Base-by-base conservation (phyloP, 2,113 vertebrate genomes). In the Clarias magur region DNA sequence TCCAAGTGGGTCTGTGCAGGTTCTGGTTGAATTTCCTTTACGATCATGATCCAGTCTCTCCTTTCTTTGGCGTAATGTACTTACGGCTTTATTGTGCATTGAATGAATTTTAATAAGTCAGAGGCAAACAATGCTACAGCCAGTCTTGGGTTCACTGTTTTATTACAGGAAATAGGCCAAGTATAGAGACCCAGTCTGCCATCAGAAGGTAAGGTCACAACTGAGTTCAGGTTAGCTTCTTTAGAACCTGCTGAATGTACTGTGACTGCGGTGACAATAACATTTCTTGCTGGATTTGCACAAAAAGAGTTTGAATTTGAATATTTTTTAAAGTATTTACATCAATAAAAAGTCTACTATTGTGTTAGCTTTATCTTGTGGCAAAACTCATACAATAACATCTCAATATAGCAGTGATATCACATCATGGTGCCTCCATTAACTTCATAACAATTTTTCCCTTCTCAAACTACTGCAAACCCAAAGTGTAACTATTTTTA, bases 191-290 rank as follows among this genome's bases (percentile, higher is more conserved):
- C 76, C 27, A 70, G 76, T 70, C 62, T 67, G 48, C 60, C 54
- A 67, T 85, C 62, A 27, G 19, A 67, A 67, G 75, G 12, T 56
- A 38, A n/a, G 62, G 15, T 80, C 23, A 34, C 62, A 30, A 34
- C 48, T 68, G 63, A 62, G 76, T 79, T 48, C 30, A 30, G 17
- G 63, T 57, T 11, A 85, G 78, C 38, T 84, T 86, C 63, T 86
- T 78, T 53, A 60, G 60, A 80, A 85, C 59, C 82, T 89, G 76
- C 78, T 87, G 76, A 87, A 87, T 87, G 88, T 89, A 85, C 85
- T 82, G 68, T 87, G 80, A 85, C 59, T 83, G 89, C 86, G 84
- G 83, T 88, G 87, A 90, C 86, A 90, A 86, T 88, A 86, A 56
- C 59, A 75, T 65, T 86, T 68, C 70, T n/a, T 62, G 56, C 84